Conservation (phyloP, 1,140 invertebrate species). For the Drosophila lowei region DNA sequence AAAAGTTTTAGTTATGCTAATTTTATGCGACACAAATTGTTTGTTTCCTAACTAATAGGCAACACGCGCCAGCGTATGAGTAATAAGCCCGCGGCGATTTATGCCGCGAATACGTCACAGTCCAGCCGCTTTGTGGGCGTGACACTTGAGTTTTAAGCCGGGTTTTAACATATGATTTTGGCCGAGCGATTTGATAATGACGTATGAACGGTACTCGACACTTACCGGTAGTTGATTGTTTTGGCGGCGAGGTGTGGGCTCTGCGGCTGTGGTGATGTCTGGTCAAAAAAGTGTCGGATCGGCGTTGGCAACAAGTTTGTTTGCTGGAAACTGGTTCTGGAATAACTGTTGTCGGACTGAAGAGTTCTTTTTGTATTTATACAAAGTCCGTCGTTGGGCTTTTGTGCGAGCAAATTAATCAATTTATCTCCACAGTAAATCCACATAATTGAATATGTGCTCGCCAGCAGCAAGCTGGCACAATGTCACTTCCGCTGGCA, state of each 20-base stretch:
- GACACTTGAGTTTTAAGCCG: constrained; percentile 53
- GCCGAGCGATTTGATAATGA: constrained; percentile 50
- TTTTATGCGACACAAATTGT: constrained; percentile 59
- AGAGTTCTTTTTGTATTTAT: constrained; percentile 80
- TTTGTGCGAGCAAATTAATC: constrained; percentile 59
- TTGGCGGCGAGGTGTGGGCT: constrained; percentile 36
- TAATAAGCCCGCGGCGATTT: constrained; percentile 42
- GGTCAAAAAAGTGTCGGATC: neutral
- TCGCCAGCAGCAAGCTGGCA: constrained; percentile 26
- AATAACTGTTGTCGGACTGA: constrained; percentile 53
- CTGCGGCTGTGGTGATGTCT: constrained; percentile 6
- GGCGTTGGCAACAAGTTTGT: constrained; percentile 56
- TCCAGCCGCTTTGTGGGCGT: constrained; percentile 58
- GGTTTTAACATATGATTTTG: constrained; percentile 29
- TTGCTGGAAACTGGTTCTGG: constrained; percentile 72
- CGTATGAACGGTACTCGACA: constrained; percentile 47
- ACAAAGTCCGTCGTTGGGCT: constrained; percentile 29
- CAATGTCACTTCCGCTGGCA: constrained; percentile 69
- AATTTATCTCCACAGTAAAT: constrained; percentile 66
- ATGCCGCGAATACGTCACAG: constrained; percentile 55
- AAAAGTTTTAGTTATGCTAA: constrained; percentile 65
- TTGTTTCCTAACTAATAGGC: constrained; percentile 56
- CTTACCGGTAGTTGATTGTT: constrained; percentile 64
- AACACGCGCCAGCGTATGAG: constrained; percentile 72
- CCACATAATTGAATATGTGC: constrained; percentile 71